These are phyloP conservation scores for Drosophila sucinea DNA, from an alignment of 1,140 invertebrate species.

Conservation along the genomic window DNA sequence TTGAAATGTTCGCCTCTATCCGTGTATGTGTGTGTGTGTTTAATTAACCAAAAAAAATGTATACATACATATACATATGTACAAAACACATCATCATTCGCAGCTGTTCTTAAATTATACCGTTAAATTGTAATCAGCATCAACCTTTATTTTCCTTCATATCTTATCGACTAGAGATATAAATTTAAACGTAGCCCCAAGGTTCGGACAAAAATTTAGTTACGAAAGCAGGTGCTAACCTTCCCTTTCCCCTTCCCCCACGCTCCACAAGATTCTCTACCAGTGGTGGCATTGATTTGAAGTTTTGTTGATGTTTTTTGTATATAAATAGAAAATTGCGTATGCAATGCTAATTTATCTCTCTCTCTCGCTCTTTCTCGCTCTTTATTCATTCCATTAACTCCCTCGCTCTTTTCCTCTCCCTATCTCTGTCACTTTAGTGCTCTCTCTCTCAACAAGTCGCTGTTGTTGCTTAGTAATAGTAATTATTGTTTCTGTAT, in stretches of 20 bases:
- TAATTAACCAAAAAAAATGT: slow-evolving; percentile 51
- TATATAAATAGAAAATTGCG: slow-evolving; percentile 83
- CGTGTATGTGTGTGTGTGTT: slow-evolving; percentile 27
- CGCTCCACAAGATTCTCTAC: slow-evolving; percentile 10
- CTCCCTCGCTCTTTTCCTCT: slow-evolving; percentile 16
- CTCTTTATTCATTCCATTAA: slow-evolving; percentile 10
- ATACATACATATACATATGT: not conserved
- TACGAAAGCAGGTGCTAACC: slow-evolving; percentile 60
- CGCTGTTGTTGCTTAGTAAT: slow-evolving; percentile 78
- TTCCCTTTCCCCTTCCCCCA: slow-evolving; percentile 4
- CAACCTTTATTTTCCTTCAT: slow-evolving; percentile 9
- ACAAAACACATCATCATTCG: slow-evolving; percentile 12
- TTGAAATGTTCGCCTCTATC: slow-evolving; percentile 28
- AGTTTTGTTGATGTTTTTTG: slow-evolving; percentile 58
- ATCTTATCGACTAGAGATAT: slow-evolving; percentile 14
- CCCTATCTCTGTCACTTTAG: slow-evolving; percentile 16
- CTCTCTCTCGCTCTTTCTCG: slow-evolving; percentile 12
- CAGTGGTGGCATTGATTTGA: slow-evolving; percentile 42
- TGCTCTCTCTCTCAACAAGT: slow-evolving; percentile 59
- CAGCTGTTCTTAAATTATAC: slow-evolving; percentile 47
- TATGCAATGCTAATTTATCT: slow-evolving; percentile 76
- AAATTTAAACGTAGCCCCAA: slow-evolving; percentile 1
- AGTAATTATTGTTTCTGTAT: slow-evolving; percentile 49
- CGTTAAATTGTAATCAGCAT: slow-evolving; percentile 30
- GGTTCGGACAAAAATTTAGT: slow-evolving; percentile 40